Base-by-base conservation (phyloP, 2,113 vertebrate species). In the Columbina picui region DNA sequence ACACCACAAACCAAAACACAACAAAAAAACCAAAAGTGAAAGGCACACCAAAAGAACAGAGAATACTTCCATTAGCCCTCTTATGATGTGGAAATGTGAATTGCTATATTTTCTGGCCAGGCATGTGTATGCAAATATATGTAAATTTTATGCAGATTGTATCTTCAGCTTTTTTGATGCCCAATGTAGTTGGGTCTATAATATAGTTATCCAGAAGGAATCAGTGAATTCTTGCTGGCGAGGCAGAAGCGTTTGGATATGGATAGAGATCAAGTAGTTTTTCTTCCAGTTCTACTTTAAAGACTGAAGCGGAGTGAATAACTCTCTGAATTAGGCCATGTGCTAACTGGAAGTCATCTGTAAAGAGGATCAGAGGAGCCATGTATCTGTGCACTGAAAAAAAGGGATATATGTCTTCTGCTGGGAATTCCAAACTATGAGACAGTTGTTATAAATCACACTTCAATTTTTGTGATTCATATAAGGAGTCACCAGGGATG, bases 141-240 rank as follows among this genome's bases (percentile, higher is more conserved):
- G 96, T 76, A 97, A 97, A 97, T 96, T 6, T 81, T n/a, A 97
- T 97, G 95, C 94, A 96, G 96, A 96, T 97, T 79, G 45, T 96
- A 97, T 97, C 97, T 96, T 86, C 81, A 96, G 82, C 81, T 91
- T 96, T 97, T 97, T 95, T 95, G 95, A 97, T 96, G 95, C 95
- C 95, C 93, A 86, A 0, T 91, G 87, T 92, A 92, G 91, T 94
- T 94, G 94, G 80, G 94, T 96, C 91, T 94, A 52, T 93, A 93
- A 94, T 94, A 86, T 1, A 84, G 94, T 94, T 97, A 97, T 96
- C 95, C 84, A 92, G 92, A 96, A 96, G 77, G 84, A 96, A 96
- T 97, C 96, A 93, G 81, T 92, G 90, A 93, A 95, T 96, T 96
- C 90, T 97, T 96, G 91, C 85, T 96, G 93, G 92, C 59, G 3